Evolutionary conservation across 1,140 invertebrate species (phyloP), one percentile per base, ranked within the genome.

Genomic region (Microplitis mediator): DNA sequence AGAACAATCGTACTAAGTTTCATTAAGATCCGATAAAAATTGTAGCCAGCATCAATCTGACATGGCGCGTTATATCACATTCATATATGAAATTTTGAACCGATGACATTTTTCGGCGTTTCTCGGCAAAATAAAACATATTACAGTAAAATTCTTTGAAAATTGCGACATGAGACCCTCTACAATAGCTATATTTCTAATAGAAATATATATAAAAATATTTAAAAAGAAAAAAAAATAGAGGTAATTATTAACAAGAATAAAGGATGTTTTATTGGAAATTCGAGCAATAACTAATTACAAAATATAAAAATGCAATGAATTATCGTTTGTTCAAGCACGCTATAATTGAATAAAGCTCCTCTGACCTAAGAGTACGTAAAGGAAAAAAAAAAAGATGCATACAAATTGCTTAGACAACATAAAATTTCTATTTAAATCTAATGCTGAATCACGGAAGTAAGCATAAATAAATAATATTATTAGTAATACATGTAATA

Each of bases 321-420:
- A 50, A 52, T 78, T 73, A 82, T 76, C 66, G 67, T 62, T 73
- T 77, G 66, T 74, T 83, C 76, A 85, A 82, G 65, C 76, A 80
- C 77, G 79, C 80, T 79, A 83, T 78, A 76, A 84, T 78, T 75
- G 73, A 76, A 78, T 72, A 77, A 78, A 85, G 77, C 75, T 83
- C 79, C 75, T 80, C 77, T 70, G 81, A 80, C 77, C 79, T 84
- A 78, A 31, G 69, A 73, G 74, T 71, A 74, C 65, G 35, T 50
- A 45, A 52, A 70, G 45, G 45, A 80, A 81, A 82, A 80, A 65
- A 69, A 75, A 70, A 75, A 72, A 69, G 66, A 75, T 72, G 70
- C 74, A 69, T 72, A 68, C 56, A 71, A 72, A 60, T 64, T 64
- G n/a, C 6, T 51, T 69, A 35, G 16, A 14, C 4, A 58, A 63